Base-by-base conservation (phyloP, 2,888 invertebrate genomes). In the Molanna angustata region DNA sequence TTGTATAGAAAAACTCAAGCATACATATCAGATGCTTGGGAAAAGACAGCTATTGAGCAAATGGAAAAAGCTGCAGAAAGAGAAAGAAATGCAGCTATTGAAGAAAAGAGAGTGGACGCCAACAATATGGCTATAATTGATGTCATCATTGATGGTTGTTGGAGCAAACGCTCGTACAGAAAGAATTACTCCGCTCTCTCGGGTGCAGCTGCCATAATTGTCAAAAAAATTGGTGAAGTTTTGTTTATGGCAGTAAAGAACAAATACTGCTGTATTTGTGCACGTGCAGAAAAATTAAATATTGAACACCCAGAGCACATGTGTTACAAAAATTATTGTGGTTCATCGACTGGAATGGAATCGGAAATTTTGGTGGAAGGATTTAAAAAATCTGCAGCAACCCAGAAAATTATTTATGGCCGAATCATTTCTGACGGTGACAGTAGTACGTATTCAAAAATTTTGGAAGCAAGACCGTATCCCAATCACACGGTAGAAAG, bases 381-480 rank as follows among this genome's bases (percentile, higher is more conserved):
- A 6, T 35, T 35, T 35, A 35, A 35, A 35, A 35, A 4, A 35
- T 4, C 35, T 9, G 9, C 14, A 35, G 35, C 9, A 13, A 9
- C 35, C 13, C 4, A 35, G 4, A 35, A 35, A 4, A 4, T 35
- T 4, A 35, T n/a, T 35, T 35, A 4, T 9, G 6, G 13, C 9
- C 7, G 13, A 4, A 35, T 35, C 14, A 35, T 35, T 11, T 35
- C 35, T n/a, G 35, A 35, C 14, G 35, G 35, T 13, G 35, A 35
- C 14, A 35, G 35, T 14, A 35, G 35, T 14, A 13, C 35, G 4
- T 35, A 35, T 13, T 35, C 6, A 35, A 35, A 35, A 35, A 35
- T 35, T 13, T 35, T 35, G 35, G 35, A 35, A 35, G 35, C 35
- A n/a, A 35, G 35, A 35, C 35, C 13, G 9, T 35, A 9, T 35